Evolutionary conservation across 1,140 invertebrate species (phyloP).

Genomic region (Sycophaga agraensis): DNA sequence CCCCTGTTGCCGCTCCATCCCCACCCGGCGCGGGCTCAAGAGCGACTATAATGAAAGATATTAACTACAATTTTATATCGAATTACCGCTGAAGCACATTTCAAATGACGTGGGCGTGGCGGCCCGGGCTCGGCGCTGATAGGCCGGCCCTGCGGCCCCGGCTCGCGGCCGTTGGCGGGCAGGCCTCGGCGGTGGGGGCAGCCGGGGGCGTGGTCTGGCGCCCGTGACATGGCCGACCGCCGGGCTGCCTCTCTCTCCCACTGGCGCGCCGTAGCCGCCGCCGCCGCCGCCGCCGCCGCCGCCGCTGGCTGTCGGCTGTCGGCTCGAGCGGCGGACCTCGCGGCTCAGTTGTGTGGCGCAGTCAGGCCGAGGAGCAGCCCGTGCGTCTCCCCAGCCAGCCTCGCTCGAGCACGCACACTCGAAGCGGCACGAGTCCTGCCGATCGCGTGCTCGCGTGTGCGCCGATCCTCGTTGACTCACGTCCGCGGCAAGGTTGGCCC

Average conservation of each 20-base stretch:
- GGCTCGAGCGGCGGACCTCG: not conserved
- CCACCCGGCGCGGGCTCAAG: constrained; percentile 20
- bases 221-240: constrained; percentile 18
- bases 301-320: not conserved
- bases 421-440: not conserved
- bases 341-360: constrained; percentile 20
- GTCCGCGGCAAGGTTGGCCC: not conserved
- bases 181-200: not conserved
- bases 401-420: too few relatives aligned
- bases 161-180: constrained; percentile 18
- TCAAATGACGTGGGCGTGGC: constrained; percentile 56
- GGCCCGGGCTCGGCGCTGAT: too few relatives aligned
- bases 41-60: constrained; percentile 58
- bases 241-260: too few relatives aligned
- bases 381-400: not conserved
- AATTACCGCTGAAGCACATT: constrained; percentile 58
- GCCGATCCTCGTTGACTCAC: not conserved
- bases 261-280: constrained; percentile 20
- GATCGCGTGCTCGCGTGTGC: not conserved
- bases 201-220: too few relatives aligned
- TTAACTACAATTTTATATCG: constrained; percentile 62
- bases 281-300: not conserved
- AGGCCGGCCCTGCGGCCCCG: not conserved
- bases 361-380: constrained; percentile 17
- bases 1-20: not conserved